Evolutionary conservation across 2,797 vertebrate species (phyloP).

Genomic region (Sorex maritimensis): DNA sequence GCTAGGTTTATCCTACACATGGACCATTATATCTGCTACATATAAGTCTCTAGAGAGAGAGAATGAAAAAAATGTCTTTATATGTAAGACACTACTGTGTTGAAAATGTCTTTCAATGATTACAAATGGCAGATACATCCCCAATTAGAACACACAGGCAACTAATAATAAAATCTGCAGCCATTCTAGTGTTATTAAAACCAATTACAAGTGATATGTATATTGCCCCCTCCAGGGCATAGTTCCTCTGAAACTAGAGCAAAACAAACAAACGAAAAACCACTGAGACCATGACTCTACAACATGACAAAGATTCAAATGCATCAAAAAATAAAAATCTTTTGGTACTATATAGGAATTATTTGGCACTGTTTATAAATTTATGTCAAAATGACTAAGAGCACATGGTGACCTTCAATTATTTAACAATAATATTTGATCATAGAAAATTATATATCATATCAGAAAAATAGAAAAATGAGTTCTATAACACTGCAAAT

Average conservation of each 20-base stretch:
- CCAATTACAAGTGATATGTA: background rate
- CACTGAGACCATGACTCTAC: background rate
- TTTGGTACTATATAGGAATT: background rate
- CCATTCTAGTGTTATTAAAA: slow-evolving; percentile 1
- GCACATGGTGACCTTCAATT: slow-evolving; percentile 38
- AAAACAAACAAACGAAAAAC: background rate
- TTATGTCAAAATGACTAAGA: slow-evolving; percentile 51
- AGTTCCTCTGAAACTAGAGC: background rate
- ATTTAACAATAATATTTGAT: slow-evolving; percentile 60
- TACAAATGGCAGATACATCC: background rate
- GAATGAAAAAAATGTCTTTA: background rate
- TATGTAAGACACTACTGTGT: background rate
- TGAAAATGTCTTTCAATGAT: background rate
- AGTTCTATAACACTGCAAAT: slow-evolving; percentile 39
- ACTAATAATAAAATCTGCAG: background rate
- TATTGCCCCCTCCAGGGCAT: background rate
- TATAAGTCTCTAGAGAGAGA: too few relatives aligned
- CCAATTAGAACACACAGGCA: slow-evolving; percentile 5
- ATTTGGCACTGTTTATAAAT: slow-evolving; percentile 25
- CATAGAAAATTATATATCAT: slow-evolving; percentile 52
- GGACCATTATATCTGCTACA: too few relatives aligned
- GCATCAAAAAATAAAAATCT: slow-evolving; percentile 53
- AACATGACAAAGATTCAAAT: background rate
- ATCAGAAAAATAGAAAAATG: background rate
- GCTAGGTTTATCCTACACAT: too few relatives aligned